These are phyloP conservation scores for Melanocharis versteri DNA, from an alignment of 2,113 vertebrate genomes.

Conservation along the genomic window DNA sequence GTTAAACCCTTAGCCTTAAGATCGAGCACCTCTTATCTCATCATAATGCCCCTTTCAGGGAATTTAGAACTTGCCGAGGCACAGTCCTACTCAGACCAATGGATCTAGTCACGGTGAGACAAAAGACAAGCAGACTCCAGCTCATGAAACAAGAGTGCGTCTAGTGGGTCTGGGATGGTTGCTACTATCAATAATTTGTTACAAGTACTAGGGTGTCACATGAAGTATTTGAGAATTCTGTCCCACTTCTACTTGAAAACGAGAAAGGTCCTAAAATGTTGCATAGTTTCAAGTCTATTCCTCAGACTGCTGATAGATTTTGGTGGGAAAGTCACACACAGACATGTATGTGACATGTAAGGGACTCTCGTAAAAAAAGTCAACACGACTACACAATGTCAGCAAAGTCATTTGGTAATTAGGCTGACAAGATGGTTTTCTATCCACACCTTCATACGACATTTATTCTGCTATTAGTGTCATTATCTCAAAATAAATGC, in stretches of 20 bases:
- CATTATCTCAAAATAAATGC: background rate
- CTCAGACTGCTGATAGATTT: background rate
- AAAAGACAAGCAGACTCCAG: background rate
- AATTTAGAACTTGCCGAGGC: background rate
- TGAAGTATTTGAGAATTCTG: background rate
- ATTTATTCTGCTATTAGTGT: background rate
- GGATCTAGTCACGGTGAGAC: background rate
- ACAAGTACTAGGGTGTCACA: background rate
- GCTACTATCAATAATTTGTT: background rate
- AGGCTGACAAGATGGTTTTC: background rate
- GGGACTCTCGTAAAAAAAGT: fast-evolving
- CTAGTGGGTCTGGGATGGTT: fast-evolving
- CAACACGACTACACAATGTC: background rate
- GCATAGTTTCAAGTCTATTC: background rate
- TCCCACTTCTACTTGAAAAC: background rate
- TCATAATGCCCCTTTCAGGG: background rate
- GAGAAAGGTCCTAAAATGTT: background rate
- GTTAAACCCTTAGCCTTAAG: background rate
- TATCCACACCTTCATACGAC: background rate
- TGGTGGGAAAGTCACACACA: background rate
- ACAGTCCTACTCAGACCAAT: background rate
- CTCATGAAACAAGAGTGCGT: fast-evolving
- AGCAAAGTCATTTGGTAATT: background rate
- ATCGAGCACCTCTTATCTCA: background rate
- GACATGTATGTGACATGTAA: background rate